Conservation (phyloP, 2,888 invertebrate species). For the Tenthredo livida region DNA sequence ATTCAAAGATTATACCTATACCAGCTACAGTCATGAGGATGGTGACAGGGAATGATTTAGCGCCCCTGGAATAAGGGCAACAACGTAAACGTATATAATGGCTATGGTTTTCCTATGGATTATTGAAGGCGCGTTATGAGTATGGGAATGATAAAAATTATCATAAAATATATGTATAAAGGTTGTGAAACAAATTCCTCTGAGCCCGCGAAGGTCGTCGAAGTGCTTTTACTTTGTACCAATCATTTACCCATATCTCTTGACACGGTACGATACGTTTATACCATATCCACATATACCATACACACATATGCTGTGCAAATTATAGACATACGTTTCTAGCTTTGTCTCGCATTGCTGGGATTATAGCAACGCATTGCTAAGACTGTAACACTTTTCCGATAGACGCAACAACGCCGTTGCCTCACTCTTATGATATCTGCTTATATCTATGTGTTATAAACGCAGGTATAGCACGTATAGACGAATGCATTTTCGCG, state of each 20-base stretch:
- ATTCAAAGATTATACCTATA: not conserved
- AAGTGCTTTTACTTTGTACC: slow-evolving; percentile 43
- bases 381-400: slow-evolving; percentile 19
- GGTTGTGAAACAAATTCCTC: slow-evolving; percentile 45
- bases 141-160: not conserved
- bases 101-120: not conserved
- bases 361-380: not conserved
- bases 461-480: not conserved
- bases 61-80: not conserved
- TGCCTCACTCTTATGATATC: not conserved
- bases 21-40: not conserved
- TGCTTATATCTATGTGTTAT: not conserved
- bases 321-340: slow-evolving; percentile 8
- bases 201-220: slow-evolving; percentile 35
- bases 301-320: not conserved
- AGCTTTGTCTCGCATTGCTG: slow-evolving; percentile 15
- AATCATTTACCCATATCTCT: slow-evolving; percentile 32
- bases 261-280: slow-evolving; percentile 5
- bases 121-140: not conserved
- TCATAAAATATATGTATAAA: not conserved
- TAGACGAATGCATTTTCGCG: not conserved
- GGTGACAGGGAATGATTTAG: not conserved
- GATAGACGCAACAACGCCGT: not conserved
- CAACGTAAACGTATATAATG: not conserved
- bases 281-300: not conserved